phyloP scores from a whole-genome alignment of 2,113 vertebrate genomes.

The Perca flavescens region DNA sequence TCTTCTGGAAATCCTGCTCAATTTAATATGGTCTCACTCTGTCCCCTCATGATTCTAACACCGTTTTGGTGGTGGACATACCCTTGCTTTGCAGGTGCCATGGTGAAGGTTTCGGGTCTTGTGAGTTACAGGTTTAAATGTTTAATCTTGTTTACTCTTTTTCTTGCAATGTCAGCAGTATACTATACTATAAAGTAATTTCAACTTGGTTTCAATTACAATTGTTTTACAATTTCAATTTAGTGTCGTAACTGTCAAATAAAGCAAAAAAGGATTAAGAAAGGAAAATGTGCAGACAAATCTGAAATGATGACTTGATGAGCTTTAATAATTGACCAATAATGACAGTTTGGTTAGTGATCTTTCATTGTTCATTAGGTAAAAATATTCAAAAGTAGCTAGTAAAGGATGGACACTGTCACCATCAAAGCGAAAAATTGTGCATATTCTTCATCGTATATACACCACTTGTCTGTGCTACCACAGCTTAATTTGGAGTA shows the following conservation, averaged over 20 bases:
- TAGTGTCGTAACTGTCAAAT: background rate
- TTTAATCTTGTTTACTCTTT: background rate
- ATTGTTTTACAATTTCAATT: background rate
- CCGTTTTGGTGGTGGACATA: constrained; percentile 5
- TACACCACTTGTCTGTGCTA: background rate
- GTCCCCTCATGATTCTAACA: constrained; percentile 17
- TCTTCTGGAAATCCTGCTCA: background rate
- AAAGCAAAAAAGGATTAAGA: background rate
- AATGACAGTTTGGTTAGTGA: background rate
- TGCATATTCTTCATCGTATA: background rate
- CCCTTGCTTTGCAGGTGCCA: constrained; percentile 44
- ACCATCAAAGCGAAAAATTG: background rate
- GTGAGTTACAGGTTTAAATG: background rate
- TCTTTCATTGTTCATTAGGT: background rate
- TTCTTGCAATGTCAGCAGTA: background rate
- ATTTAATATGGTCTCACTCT: background rate
- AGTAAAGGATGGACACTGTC: background rate
- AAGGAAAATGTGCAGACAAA: background rate
- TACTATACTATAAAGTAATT: background rate
- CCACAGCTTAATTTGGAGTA: background rate
- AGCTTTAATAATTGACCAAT: background rate
- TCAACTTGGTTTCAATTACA: background rate
- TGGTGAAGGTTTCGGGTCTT: constrained; percentile 14
- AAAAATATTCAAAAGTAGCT: background rate
- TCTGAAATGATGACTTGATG: background rate